phyloP scores from a whole-genome alignment of 2,113 vertebrate genomes.

The Centropristis striata region DNA sequence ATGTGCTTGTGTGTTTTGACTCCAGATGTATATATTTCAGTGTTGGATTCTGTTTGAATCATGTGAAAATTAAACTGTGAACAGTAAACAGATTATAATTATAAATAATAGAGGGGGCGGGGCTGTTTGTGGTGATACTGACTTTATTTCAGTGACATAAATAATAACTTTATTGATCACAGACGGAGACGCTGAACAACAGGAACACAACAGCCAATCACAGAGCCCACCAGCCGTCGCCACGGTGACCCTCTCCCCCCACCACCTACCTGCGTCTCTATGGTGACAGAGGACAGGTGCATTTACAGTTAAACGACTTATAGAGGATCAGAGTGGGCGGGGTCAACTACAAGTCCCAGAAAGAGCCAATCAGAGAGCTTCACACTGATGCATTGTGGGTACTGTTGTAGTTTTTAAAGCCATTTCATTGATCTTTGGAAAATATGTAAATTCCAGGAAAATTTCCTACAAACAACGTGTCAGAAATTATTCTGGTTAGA shows the following conservation, averaged over 20 bases:
- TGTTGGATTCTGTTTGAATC: no score
- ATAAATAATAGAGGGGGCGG: no score
- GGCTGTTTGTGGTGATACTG: conserved; percentile 19
- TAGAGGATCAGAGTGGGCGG: background rate
- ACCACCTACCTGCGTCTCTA: background rate
- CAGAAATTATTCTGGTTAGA: no score
- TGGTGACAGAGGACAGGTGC: background rate
- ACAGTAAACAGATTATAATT: no score
- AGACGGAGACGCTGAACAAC: conserved; percentile 49
- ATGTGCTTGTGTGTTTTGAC: no score
- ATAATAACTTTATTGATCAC: conserved; percentile 26
- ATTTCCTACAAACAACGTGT: no score
- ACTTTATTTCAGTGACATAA: conserved; percentile 65
- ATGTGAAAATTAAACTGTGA: no score
- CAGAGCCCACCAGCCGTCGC: conserved; percentile 35
- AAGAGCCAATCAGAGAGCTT: conserved; percentile 32
- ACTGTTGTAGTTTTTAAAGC: no score
- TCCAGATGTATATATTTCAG: no score
- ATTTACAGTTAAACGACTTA: conserved; percentile 8
- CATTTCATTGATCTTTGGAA: background rate
- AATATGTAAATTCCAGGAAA: background rate
- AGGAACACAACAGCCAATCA: conserved; percentile 58
- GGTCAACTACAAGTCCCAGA: conserved; percentile 19
- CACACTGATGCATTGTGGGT: background rate
- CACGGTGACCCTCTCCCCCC: conserved; percentile 13